Evolutionary conservation across 2,888 invertebrate species (phyloP).

Genomic region (Sussaba pulchella): DNA sequence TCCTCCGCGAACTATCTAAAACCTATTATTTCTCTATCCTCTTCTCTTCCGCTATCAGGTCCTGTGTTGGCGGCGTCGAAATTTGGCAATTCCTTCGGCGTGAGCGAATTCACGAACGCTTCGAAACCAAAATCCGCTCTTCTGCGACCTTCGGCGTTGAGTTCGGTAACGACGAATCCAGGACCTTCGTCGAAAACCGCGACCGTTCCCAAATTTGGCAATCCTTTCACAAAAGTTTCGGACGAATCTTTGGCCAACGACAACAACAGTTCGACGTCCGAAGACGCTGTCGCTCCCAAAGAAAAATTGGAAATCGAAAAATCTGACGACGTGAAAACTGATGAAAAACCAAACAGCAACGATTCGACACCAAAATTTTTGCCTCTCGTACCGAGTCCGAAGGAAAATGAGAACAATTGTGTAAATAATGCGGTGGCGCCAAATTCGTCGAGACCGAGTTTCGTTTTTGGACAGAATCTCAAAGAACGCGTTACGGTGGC

Average conservation of each 20-base stretch:
- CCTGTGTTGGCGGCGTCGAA: conserved; percentile 76
- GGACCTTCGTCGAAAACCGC: conserved; percentile 71
- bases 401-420: conserved; percentile 78
- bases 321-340: conserved; percentile 68
- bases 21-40: no score
- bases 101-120: conserved; percentile 73
- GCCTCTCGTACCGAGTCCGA: conserved; percentile 77
- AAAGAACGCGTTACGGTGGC: conserved; percentile 92
- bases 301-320: conserved; percentile 53
- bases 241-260: conserved; percentile 65
- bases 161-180: conserved; percentile 72
- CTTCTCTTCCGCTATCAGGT: no score
- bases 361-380: conserved; percentile 77
- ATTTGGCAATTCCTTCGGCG: conserved; percentile 75
- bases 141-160: conserved; percentile 79
- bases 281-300: conserved; percentile 60
- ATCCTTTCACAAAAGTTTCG: conserved; percentile 77
- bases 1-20: no score
- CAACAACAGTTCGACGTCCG: conserved; percentile 61
- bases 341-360: conserved; percentile 70
- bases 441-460: conserved; percentile 87
- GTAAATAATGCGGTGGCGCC: conserved; percentile 77
- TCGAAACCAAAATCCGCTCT: conserved; percentile 75
- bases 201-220: conserved; percentile 77
- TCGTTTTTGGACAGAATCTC: conserved; percentile 96